Percentiles rank a stretch among this genome's conserved stretches.
Conservation (phyloP, 1,140 invertebrate species). For the Eciton burchellii region DNA sequence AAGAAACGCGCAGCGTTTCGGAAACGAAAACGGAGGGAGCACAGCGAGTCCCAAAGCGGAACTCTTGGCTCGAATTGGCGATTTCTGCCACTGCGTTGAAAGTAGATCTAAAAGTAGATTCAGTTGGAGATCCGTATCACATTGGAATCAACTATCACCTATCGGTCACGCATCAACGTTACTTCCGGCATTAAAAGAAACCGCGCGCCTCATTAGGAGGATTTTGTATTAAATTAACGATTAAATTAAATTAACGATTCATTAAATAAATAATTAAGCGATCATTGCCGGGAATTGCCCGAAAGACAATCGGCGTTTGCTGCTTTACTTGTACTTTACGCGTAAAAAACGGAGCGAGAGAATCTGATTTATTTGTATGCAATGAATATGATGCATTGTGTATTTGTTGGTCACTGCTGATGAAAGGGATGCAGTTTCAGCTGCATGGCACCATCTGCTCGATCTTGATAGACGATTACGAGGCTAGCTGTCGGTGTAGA, state of each 20-base stretch:
- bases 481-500: constrained; percentile 9
- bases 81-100: neutral
- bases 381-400: neutral
- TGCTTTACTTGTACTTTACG: no score
- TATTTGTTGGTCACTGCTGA: neutral
- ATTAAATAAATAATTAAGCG: neutral
- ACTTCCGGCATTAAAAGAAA: no score
- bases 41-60: constrained; percentile 6
- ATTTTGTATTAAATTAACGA: neutral
- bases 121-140: neutral
- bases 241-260: constrained; percentile 8
- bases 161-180: no score
- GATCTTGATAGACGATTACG: neutral
- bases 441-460: constrained; percentile 5
- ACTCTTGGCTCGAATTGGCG: constrained; percentile 12
- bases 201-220: no score
- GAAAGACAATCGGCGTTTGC: neutral
- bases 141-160: neutral
- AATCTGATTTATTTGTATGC: neutral
- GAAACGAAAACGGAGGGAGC: neutral
- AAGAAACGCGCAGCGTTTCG: neutral
- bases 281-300: neutral
- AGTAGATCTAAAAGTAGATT: neutral
- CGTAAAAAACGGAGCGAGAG: neutral
- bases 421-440: neutral